Evolutionary conservation across 2,113 vertebrate species (phyloP).

Genomic region (Peromyscus leucopus): DNA sequence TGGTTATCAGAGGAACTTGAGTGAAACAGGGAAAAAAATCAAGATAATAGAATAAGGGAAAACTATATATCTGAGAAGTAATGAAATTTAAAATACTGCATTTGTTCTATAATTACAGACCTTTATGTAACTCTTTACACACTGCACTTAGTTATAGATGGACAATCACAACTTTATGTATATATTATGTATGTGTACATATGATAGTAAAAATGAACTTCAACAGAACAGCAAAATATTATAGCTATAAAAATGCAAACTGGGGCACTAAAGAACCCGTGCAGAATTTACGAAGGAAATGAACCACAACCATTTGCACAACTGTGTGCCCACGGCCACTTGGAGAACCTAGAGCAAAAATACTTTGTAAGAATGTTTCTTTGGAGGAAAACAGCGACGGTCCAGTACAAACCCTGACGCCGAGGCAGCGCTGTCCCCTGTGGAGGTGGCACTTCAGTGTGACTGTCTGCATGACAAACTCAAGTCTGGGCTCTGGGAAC

Average conservation of each 20-base stretch:
- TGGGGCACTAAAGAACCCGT: neutral
- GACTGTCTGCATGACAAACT: neutral
- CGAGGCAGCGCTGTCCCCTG: neutral
- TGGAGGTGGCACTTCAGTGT: neutral
- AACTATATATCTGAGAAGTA: neutral
- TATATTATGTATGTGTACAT: neutral
- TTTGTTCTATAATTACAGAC: constrained; percentile 3
- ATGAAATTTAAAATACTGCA: neutral
- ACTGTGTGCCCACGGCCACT: neutral
- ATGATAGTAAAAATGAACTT: constrained; percentile 5
- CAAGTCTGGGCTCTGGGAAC: neutral
- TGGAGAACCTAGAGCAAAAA: neutral
- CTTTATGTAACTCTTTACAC: neutral
- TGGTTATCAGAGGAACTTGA: neutral
- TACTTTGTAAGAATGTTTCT: neutral
- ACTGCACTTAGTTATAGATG: constrained; percentile 15
- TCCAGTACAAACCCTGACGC: neutral
- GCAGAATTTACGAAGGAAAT: constrained; percentile 16
- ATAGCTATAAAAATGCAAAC: neutral
- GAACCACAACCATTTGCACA: neutral
- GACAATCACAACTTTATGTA: neutral
- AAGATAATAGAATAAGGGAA: neutral
- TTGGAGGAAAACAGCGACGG: neutral
- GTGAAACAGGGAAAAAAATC: neutral
- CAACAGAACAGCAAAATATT: constrained; percentile 33